These are phyloP conservation scores for Drosophila niveifrons DNA, from an alignment of 2,888 invertebrate species.

Conservation along the genomic window DNA sequence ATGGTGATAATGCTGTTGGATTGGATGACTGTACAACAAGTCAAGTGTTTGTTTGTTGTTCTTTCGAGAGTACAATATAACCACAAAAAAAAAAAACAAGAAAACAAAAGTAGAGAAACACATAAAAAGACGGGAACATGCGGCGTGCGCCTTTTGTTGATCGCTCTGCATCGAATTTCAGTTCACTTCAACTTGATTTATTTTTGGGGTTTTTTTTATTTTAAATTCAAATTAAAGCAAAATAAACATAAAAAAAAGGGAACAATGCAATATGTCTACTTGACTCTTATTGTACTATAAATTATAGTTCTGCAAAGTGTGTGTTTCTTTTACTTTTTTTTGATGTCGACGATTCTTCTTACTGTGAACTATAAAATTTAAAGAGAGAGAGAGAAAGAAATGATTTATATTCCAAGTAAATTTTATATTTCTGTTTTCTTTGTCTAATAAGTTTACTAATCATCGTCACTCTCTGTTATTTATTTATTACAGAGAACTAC, in stretches of 20 bases:
- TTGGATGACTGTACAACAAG: constrained; percentile 37
- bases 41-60: constrained; percentile 30
- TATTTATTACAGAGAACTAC: constrained; percentile 92
- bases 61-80: constrained; percentile 13
- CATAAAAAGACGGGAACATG: neutral
- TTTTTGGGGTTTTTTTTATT: constrained; percentile 4
- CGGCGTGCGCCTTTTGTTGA: constrained; percentile 27
- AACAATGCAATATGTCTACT: no score
- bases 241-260: neutral
- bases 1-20: neutral
- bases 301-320: no score
- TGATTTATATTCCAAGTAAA: neutral
- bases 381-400: neutral
- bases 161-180: constrained; percentile 34
- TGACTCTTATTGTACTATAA: no score
- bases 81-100: neutral
- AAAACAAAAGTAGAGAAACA: constrained; percentile 2
- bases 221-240: neutral
- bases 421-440: neutral
- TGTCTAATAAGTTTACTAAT: constrained; percentile 4
- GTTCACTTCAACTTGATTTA: constrained; percentile 12
- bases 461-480: neutral
- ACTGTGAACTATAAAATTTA: neutral
- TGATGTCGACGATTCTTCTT: no score
- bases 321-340: no score